phyloP scores from a whole-genome alignment of 1,140 invertebrate genomes.

The Drosophila dunni region DNA sequence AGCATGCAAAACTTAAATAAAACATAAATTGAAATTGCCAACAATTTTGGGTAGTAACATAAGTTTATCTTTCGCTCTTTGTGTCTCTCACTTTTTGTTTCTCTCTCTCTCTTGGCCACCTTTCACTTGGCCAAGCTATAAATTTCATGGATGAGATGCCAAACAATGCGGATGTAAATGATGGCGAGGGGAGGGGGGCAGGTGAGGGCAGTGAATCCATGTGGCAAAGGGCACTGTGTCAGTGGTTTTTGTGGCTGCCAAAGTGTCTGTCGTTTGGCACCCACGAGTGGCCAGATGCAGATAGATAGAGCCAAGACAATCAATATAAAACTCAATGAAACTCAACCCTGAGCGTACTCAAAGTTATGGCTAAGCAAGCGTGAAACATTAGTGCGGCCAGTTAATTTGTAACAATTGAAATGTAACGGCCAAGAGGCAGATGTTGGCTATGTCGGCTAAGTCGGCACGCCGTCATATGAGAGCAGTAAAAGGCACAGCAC shows the following conservation, averaged over 20 bases:
- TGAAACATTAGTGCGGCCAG: conserved; percentile 74
- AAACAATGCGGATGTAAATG: conserved; percentile 80
- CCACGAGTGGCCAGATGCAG: conserved; percentile 37
- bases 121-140: conserved; percentile 57
- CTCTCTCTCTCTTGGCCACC: conserved; percentile 15
- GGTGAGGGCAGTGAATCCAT: conserved; percentile 26
- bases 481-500: conserved; percentile 54
- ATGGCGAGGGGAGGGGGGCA: conserved; percentile 22
- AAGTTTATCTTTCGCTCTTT: neutral
- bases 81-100: conserved; percentile 12
- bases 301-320: conserved; percentile 37
- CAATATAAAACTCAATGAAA: neutral
- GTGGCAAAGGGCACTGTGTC: conserved; percentile 77
- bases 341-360: conserved; percentile 7
- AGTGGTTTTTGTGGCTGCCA: conserved; percentile 49
- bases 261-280: conserved; percentile 25
- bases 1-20: conserved; percentile 44
- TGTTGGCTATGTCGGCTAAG: conserved; percentile 4
- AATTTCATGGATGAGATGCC: conserved; percentile 49
- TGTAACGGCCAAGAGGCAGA: conserved; percentile 60
- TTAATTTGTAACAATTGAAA: conserved; percentile 81
- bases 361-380: conserved; percentile 49
- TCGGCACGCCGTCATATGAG: conserved; percentile 8
- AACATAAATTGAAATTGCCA: conserved; percentile 63
- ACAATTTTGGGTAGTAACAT: conserved; percentile 3